Evolutionary conservation across 2,113 vertebrate species (phyloP), one percentile per base, ranked within the genome.

Genomic region (Neopipo cinnamomea): DNA sequence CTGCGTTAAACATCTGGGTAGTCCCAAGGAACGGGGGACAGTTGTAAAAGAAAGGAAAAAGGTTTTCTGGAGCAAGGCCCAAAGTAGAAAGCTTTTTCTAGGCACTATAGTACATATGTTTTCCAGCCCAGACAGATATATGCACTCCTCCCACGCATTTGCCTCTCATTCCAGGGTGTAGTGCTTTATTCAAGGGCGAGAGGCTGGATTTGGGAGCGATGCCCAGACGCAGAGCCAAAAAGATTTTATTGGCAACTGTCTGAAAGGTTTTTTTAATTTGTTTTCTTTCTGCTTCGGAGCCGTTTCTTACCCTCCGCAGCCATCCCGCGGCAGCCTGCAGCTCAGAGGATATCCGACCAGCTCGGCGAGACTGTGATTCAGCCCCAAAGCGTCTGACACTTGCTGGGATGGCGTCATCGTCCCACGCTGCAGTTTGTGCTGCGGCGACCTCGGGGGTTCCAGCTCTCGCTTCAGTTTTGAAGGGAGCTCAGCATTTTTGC

Each of bases 1-100:
- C 46, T 39, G 33, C 21, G n/a, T 88, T 83, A 63, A 85, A 80
- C 49, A 59, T 63, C 59, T 80, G 58, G 50, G 67, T 37, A 74
- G 75, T 12, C 78, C 85, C 68, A 31, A 71, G 56, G 44, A 78
- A 58, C 39, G 19, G 41, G n/a, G 58, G 11, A 70, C 50, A 81
- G 47, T 81, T 75, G 85, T 89, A 84, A 84, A 92, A 85, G 56
- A 56, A 75, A 78, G 44, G 20, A 68, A 41, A 61, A 41, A 61
- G 90, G 35, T 86, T 95, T 95, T 71, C 44, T 94, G 93, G 92
- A 96, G 47, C 52, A 42, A 67, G 56, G 79, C 93, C 95, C 61
- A 22, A 78, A 75, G 49, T 53, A 75, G 87, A 89, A 92, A 89
- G 81, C 68, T 68, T 92, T 72, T 65, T 46, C 85, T 77, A 61